Evolutionary conservation across 2,888 invertebrate genomes (phyloP).

Genomic region (Lochmaea capreae): DNA sequence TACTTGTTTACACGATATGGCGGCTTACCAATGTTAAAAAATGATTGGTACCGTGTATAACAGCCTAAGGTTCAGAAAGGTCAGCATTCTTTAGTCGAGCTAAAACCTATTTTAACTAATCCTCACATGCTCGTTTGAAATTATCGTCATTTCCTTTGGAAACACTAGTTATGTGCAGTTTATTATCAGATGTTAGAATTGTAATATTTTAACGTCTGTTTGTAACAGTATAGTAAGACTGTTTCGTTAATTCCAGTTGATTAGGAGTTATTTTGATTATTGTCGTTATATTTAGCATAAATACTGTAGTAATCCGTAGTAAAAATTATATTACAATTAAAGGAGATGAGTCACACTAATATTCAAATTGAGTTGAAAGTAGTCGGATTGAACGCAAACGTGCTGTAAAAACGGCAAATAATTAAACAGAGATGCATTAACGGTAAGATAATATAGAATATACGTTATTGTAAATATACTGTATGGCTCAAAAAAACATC

Average conservation of each 20-base stretch:
- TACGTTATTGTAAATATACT: too few relatives aligned
- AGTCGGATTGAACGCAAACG: neutral
- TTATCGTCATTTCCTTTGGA: constrained; percentile 28
- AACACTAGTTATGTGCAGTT: constrained; percentile 21
- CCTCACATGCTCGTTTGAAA: constrained; percentile 32
- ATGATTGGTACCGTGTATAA: constrained; percentile 37
- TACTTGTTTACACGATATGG: constrained; percentile 37
- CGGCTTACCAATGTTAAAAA: constrained; percentile 31
- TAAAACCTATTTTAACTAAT: constrained; percentile 36
- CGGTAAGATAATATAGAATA: too few relatives aligned
- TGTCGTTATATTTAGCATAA: neutral
- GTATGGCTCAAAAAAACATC: too few relatives aligned
- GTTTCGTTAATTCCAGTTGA: neutral
- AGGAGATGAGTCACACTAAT: neutral
- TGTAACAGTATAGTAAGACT: neutral
- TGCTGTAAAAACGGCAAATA: neutral
- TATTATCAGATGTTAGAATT: constrained; percentile 6
- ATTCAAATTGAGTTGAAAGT: neutral
- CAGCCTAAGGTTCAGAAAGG: constrained; percentile 34
- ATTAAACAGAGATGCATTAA: neutral
- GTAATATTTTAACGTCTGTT: constrained; percentile 12
- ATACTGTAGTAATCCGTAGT: neutral
- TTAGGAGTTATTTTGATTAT: neutral
- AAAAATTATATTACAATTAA: neutral
- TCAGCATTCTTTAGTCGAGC: constrained; percentile 35